A percentile compares a stretch with the other conserved stretches of the same genome.
phyloP scores from a whole-genome alignment of 2,797 vertebrate genomes.

The Eulemur mongoz region DNA sequence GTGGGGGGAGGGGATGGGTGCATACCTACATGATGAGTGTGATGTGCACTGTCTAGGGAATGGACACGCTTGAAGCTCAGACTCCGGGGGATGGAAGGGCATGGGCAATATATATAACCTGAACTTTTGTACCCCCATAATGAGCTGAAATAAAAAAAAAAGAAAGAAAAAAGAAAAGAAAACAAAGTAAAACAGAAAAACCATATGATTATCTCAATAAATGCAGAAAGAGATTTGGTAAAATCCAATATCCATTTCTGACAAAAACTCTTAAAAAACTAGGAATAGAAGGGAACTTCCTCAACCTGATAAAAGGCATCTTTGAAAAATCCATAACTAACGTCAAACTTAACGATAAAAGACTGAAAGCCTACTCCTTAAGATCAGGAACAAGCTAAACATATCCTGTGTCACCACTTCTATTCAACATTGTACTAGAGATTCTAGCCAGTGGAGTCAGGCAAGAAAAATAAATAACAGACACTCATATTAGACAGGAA shows the following conservation, averaged over 20 bases:
- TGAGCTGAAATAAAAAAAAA: no score
- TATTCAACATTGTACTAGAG: background rate
- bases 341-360: background rate
- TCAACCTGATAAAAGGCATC: background rate
- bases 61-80: no score
- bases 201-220: background rate
- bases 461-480: slow-evolving; percentile 7
- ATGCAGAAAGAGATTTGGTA: background rate
- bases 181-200: background rate
- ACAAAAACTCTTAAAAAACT: background rate
- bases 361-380: background rate
- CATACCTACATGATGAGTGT: no score
- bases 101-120: no score
- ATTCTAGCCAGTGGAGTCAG: background rate
- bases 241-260: background rate
- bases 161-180: background rate
- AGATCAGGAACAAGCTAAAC: background rate
- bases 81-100: no score
- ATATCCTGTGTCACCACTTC: background rate
- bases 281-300: background rate
- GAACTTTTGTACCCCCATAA: no score
- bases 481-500: background rate
- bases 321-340: background rate
- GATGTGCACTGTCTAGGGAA: no score
- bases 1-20: no score